Base-by-base conservation (phyloP, 2,888 invertebrate species). In the Ommatoiulus sabulosus region DNA sequence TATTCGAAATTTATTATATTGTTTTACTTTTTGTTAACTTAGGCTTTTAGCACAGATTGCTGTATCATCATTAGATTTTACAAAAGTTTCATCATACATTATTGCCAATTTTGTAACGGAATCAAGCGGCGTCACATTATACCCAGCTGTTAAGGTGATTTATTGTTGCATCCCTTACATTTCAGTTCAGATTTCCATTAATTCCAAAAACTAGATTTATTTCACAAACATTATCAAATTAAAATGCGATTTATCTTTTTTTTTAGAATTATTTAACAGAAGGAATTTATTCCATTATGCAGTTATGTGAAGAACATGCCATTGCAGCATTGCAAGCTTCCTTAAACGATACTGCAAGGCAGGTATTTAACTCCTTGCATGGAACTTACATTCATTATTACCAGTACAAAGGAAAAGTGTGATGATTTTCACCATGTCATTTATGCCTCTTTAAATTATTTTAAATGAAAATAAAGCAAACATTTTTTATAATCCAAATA, bases 131-230 rank as follows among this genome's bases (percentile, higher is more conserved):
- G 46, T 46, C 48, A 52, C 52, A 20, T 87, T 87, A 48, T 52
- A 46, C 10, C 87, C 87, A 87, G 48, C 87, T 46, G 87, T 87
- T 46, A 87, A 87, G 87, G 87, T 87, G 12, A 85, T 44, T 85
- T 12, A 43, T n/a, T 17, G 17, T 84, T 20, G 17, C 24, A 44
- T 15, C 24, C 15, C 5, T 84, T 80, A 10, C 10, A 80, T 7
- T 10, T 10, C 84, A 80, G 8, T 35, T 24, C 10, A 1, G 35
- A 80, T 80, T 35, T 7, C 48, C 12, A 48, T 10, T 48, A 48
- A 12, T 46, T 46, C 46, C 12, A 46, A 12, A 10, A 10, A 46
- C 3, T 12, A 46, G n/a, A 17, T 57, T 17, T 17, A 57, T 17
- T 17, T 46, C 46, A 44, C 10, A 43, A 86, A n/a, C 17, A 35